A percentile compares a stretch with the other conserved stretches of the same genome.
Evolutionary conservation across 2,888 invertebrate species (phyloP).

Genomic region (Helleia helle): DNA sequence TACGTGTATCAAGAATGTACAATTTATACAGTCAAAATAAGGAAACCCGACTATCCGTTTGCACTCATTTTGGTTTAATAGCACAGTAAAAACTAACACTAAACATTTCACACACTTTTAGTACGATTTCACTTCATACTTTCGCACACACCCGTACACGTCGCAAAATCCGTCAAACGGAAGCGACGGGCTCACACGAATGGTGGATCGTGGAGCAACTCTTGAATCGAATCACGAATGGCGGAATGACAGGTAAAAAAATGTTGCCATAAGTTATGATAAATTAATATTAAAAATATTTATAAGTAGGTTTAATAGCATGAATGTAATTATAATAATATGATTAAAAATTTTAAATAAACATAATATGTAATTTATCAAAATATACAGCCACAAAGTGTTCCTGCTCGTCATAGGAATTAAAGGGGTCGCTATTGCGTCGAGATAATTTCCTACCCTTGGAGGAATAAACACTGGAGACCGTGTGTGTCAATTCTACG

Average conservation of each 20-base stretch:
- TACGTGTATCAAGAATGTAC: conserved; percentile 57
- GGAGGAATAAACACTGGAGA: too few relatives aligned
- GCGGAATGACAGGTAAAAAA: conserved; percentile 23
- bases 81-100: conserved; percentile 68
- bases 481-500: too few relatives aligned
- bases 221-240: conserved; percentile 28
- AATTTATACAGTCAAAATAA: conserved; percentile 40
- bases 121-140: conserved; percentile 73
- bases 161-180: conserved; percentile 59
- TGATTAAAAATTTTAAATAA: too few relatives aligned
- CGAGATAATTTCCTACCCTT: too few relatives aligned
- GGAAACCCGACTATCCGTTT: conserved; percentile 55
- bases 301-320: background rate
- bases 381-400: too few relatives aligned
- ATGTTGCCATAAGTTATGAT: conserved; percentile 39
- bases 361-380: background rate
- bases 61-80: conserved; percentile 67
- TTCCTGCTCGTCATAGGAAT: too few relatives aligned
- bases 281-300: too few relatives aligned
- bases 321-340: background rate
- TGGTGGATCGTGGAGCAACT: conserved; percentile 41
- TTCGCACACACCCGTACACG: conserved; percentile 70
- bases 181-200: conserved; percentile 56
- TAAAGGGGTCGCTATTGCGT: too few relatives aligned
- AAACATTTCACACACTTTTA: conserved; percentile 70